phyloP scores from a whole-genome alignment of 2,797 vertebrate genomes.

The Pseudomugil tenellus region DNA sequence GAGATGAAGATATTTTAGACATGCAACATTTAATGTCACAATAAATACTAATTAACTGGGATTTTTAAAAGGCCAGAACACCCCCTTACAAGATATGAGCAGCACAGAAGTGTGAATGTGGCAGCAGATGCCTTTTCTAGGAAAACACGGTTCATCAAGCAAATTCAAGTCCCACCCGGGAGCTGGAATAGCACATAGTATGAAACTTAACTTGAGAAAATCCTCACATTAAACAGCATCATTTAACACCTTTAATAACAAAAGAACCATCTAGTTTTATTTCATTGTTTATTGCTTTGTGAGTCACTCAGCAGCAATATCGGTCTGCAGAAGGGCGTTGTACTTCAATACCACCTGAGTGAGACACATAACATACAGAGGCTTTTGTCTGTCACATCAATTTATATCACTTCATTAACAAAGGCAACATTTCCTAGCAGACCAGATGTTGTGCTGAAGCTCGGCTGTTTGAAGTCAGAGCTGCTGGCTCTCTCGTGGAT shows the following conservation, averaged over 20 bases:
- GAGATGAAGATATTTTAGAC: not conserved
- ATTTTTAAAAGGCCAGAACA: constrained; percentile 35
- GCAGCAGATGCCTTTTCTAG: not conserved
- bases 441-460: constrained; percentile 70
- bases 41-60: constrained; percentile 24
- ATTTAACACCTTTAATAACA: constrained; percentile 49
- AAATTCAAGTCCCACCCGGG: constrained; percentile 14
- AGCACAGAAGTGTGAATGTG: constrained; percentile 29
- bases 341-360: constrained; percentile 56
- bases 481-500: constrained; percentile 60
- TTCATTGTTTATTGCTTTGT: constrained; percentile 36
- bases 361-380: constrained; percentile 54
- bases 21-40: constrained; percentile 18
- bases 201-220: constrained; percentile 42
- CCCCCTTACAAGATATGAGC: constrained; percentile 23
- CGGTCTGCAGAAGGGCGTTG: constrained; percentile 27
- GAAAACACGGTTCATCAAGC: constrained; percentile 19
- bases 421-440: constrained; percentile 71
- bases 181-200: constrained; percentile 16
- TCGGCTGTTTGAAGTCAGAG: constrained; percentile 73
- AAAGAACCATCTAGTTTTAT: constrained; percentile 42
- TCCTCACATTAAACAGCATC: constrained; percentile 58
- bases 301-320: constrained; percentile 5
- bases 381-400: constrained; percentile 78
- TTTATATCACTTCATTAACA: constrained; percentile 76